A percentile compares a stretch with the other conserved stretches of the same genome.
phyloP scores from a whole-genome alignment of 2,888 invertebrate genomes.

The Aleiodes leptofemur region DNA sequence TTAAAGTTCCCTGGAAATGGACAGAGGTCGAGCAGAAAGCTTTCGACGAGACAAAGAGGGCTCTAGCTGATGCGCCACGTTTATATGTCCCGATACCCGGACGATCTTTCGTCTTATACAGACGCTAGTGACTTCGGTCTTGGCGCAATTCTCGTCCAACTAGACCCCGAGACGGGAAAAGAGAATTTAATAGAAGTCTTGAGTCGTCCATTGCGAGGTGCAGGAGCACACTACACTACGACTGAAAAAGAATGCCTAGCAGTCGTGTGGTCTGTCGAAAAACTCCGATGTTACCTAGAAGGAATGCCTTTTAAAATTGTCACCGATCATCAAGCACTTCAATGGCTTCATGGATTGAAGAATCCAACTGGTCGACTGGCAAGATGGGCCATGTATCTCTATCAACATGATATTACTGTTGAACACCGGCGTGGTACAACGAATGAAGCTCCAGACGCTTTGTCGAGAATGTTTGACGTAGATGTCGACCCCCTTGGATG shows the following conservation, averaged over 20 bases:
- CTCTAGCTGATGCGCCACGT: constrained; percentile 38
- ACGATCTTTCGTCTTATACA: constrained; percentile 44
- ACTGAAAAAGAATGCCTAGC: constrained; percentile 44
- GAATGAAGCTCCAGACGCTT: constrained; percentile 44
- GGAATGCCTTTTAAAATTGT: constrained; percentile 46
- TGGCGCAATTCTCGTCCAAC: constrained; percentile 51
- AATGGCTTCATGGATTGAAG: constrained; percentile 52
- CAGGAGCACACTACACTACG: constrained; percentile 47
- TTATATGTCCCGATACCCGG: constrained; percentile 46
- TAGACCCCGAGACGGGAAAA: constrained; percentile 37
- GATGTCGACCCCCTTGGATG: constrained; percentile 43
- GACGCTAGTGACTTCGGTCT: constrained; percentile 52
- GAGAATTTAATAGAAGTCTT: constrained; percentile 47
- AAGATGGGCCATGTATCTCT: constrained; percentile 42
- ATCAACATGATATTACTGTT: constrained; percentile 39
- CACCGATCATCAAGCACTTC: constrained; percentile 49
- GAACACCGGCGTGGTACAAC: constrained; percentile 36
- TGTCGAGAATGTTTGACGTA: constrained; percentile 38
- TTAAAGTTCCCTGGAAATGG: constrained; percentile 45
- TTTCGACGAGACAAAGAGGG: constrained; percentile 41
- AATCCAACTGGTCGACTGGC: constrained; percentile 50
- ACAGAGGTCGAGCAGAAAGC: constrained; percentile 47
- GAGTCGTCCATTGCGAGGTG: constrained; percentile 48
- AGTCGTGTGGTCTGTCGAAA: constrained; percentile 24
- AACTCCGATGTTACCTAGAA: constrained; percentile 13